Base-by-base conservation (phyloP, 1,140 invertebrate genomes). In the Adelges cooleyi region DNA sequence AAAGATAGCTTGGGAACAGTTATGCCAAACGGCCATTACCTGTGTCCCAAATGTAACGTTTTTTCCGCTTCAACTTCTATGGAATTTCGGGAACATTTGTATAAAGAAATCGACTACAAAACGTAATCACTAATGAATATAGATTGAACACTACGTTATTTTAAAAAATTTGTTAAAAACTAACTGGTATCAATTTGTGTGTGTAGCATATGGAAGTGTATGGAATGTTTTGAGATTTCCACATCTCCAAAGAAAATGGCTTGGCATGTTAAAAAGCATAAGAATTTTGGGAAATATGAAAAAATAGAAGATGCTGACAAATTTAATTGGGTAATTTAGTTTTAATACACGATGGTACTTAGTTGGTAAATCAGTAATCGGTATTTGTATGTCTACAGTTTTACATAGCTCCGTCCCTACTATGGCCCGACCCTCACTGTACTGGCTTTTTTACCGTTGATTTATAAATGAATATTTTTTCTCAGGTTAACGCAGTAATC, bases 261-360 rank as follows among this genome's bases (percentile, higher is more conserved):
- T 23, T 62, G 56, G 56, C 56, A 62, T 33, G 56, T 62, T 18
- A 62, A 62, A 48, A 48, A 33, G 33, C 56, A 62, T 48, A 25
- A 20, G 22, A 48, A 9, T 33, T 5, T 33, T 33, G 56, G 42
- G 33, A 46, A 48, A 2, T 62, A 62, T 62, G 42, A 48, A 62
- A 62, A 48, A 22, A 23, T 62, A 29, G 56, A 62, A 62, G 15
- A 20, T 46, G 0, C 0, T 1, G 42, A 48, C 0, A 62, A 62
- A 62, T 46, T 62, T 9, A 27, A 48, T 27, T 62, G 56, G 56
- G 56, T 62, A 62, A 44, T 18, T n/a, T n/a, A 33, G 29, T 33
- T 6, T 33, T 6, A 33, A 33, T 33, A 6, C 29, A 11, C 11
- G 11, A n/a, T n/a, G n/a, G n/a, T n/a, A n/a, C n/a, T n/a, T n/a